Percentiles rank a stretch among this genome's conserved stretches.
Evolutionary conservation across 2,888 invertebrate genomes (phyloP).

Genomic region (Melinaea menophilus): DNA sequence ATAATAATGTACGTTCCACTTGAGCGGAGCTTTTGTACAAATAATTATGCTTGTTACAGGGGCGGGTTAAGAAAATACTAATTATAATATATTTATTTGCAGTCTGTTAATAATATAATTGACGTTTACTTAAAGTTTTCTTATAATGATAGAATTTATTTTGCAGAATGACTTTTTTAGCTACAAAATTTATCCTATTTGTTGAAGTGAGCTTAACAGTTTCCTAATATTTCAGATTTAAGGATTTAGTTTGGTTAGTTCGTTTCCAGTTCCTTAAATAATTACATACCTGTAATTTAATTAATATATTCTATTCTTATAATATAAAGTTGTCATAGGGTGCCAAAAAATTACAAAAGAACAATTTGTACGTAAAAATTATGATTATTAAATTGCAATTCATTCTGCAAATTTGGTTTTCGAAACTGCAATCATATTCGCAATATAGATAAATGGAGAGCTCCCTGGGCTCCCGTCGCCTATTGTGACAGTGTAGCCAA

Average conservation of each 20-base stretch:
- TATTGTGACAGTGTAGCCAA: slow-evolving; percentile 16
- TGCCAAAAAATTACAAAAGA: not conserved
- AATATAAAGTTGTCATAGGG: no score
- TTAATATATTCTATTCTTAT: no score
- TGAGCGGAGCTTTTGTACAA: slow-evolving; percentile 31
- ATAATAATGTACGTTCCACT: slow-evolving; percentile 17
- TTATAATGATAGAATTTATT: no score
- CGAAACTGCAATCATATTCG: slow-evolving; percentile 28
- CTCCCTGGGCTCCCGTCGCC: slow-evolving; percentile 24
- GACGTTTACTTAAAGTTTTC: no score
- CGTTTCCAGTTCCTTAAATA: no score
- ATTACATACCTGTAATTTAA: no score
- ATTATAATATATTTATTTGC: not conserved
- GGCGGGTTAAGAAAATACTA: slow-evolving; percentile 30
- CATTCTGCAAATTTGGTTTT: slow-evolving; percentile 35
- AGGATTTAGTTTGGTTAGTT: no score
- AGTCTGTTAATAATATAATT: not conserved
- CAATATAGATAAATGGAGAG: slow-evolving; percentile 36
- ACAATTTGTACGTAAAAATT: slow-evolving; percentile 20
- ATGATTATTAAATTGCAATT: slow-evolving; percentile 28
- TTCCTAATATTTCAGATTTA: no score
- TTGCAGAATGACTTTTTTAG: no score
- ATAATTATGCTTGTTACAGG: slow-evolving; percentile 40
- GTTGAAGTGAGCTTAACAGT: no score
- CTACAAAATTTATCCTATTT: no score